Percentiles rank a stretch among this genome's conserved stretches.
phyloP scores from a whole-genome alignment of 2,888 invertebrate genomes.

The Eupithecia pulchellata region DNA sequence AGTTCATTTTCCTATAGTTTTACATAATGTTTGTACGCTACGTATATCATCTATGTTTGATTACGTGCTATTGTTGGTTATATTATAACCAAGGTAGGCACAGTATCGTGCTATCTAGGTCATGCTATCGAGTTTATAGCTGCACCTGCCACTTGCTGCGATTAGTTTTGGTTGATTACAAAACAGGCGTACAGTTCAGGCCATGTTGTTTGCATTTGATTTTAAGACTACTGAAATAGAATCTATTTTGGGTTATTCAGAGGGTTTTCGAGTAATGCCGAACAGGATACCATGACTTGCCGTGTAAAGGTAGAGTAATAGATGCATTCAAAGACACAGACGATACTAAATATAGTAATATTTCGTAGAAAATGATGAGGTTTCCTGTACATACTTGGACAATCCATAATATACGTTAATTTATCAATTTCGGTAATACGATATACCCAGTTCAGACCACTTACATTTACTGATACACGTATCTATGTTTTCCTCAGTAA shows the following conservation, averaged over 20 bases:
- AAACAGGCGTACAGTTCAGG: constrained; percentile 6
- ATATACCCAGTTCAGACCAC: neutral
- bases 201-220: constrained; percentile 8
- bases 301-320: neutral
- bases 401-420: neutral
- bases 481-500: constrained; percentile 24
- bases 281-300: neutral
- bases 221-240: constrained; percentile 9
- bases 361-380: neutral
- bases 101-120: constrained; percentile 60
- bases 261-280: constrained; percentile 6
- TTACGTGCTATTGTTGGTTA: constrained; percentile 35
- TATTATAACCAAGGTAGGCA: constrained; percentile 32
- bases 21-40: neutral
- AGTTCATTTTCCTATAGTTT: neutral
- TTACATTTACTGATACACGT: neutral
- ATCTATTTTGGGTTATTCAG: constrained; percentile 6
- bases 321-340: neutral
- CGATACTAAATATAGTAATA: too few species aligned
- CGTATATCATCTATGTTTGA: constrained; percentile 13
- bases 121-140: constrained; percentile 56
- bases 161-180: constrained; percentile 35
- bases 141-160: constrained; percentile 50
- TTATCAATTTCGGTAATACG: neutral
- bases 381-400: neutral